Conservation (phyloP, 2,797 vertebrate species). For the Lacerta bilineata region DNA sequence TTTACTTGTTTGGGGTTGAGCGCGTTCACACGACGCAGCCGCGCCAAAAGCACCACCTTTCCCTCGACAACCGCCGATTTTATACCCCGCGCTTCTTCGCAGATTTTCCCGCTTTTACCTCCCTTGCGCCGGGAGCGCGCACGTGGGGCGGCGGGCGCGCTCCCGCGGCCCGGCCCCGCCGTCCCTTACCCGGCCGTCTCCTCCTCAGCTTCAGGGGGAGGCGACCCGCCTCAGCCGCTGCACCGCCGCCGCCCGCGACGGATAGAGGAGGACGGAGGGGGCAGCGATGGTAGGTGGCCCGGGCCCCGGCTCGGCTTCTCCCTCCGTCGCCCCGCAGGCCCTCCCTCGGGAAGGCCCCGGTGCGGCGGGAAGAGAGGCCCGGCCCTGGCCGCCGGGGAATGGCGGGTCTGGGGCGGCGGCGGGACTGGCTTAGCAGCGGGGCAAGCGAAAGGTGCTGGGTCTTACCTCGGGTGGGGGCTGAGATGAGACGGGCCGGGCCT, state of each 20-base stretch:
- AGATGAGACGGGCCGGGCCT: too few species aligned
- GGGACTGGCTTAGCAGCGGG: neutral
- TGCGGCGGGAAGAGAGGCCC: neutral
- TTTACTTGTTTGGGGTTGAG: too few species aligned
- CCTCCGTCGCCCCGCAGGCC: neutral
- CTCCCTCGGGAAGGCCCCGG: neutral
- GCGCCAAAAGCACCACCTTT: too few species aligned
- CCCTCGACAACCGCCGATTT: too few species aligned
- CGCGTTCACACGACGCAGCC: too few species aligned
- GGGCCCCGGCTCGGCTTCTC: neutral
- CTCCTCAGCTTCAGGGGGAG: neutral
- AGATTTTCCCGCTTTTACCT: accelerated
- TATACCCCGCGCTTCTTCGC: too few species aligned
- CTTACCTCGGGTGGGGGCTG: neutral
- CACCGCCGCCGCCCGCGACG: neutral
- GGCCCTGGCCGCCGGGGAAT: neutral
- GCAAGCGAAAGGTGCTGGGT: neutral
- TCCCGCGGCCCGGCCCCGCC: neutral
- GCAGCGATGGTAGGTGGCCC: conserved; percentile 28
- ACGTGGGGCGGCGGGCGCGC: conserved; percentile 16
- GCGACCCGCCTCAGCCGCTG: neutral
- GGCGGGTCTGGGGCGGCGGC: neutral
- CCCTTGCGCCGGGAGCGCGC: conserved; percentile 4
- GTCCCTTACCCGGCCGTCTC: neutral
- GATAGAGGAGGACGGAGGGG: conserved; percentile 17